Evolutionary conservation across 2,888 invertebrate species (phyloP).

Genomic region (Leucoma salicis): DNA sequence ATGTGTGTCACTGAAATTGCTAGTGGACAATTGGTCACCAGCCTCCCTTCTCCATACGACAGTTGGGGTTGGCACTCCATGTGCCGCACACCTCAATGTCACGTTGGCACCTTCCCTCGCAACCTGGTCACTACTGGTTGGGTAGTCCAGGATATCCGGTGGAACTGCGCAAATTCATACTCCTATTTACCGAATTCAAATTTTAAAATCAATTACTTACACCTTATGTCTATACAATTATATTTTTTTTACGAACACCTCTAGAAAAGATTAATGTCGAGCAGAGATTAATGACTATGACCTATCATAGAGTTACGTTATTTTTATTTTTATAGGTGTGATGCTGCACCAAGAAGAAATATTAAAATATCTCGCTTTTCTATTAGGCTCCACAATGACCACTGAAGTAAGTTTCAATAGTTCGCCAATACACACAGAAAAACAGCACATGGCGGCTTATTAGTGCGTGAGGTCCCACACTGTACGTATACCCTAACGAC

Average conservation of each 20-base stretch:
- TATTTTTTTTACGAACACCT: background rate
- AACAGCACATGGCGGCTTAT: no score
- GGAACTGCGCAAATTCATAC: constrained; percentile 82
- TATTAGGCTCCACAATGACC: no score
- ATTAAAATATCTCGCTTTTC: no score
- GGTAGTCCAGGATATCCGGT: constrained; percentile 93
- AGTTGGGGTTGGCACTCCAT: constrained; percentile 91
- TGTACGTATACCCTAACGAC: no score
- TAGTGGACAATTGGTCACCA: constrained; percentile 83
- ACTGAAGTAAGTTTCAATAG: no score
- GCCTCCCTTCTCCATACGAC: constrained; percentile 94
- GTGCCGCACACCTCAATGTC: constrained; percentile 92
- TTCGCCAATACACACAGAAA: no score
- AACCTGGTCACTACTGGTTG: constrained; percentile 92
- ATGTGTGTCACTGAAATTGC: constrained; percentile 72
- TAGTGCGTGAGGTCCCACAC: no score
- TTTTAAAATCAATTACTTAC: constrained; percentile 1
- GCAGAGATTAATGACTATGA: no score
- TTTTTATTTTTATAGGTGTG: no score
- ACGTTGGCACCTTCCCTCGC: constrained; percentile 94
- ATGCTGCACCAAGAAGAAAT: no score
- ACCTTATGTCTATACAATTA: background rate
- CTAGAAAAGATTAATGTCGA: no score
- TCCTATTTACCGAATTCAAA: constrained; percentile 8
- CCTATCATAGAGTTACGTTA: no score